Conservation (phyloP, 2,113 vertebrate species). For the Notothenia coriiceps region DNA sequence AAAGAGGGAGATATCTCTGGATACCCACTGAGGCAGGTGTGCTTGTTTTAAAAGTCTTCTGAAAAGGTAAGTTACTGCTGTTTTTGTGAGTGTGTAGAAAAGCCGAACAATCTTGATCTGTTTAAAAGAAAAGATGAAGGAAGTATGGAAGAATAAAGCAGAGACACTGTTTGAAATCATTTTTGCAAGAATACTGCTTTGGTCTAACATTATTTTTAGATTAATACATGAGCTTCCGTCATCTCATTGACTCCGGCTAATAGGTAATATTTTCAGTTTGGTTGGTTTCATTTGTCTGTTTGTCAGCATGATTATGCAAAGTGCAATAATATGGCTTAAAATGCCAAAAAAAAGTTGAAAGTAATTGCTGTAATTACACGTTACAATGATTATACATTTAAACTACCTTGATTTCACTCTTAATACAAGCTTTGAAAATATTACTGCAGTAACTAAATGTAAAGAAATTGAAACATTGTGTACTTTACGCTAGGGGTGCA, state of each 20-base stretch:
- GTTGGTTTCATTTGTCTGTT: too few relatives aligned
- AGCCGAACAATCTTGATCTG: background rate
- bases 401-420: background rate
- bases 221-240: background rate
- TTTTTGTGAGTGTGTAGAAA: background rate
- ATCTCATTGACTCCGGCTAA: background rate
- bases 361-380: too few relatives aligned
- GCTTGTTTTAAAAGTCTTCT: conserved; percentile 12
- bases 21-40: conserved; percentile 19
- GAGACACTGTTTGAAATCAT: conserved; percentile 19
- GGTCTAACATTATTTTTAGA: conserved; percentile 18
- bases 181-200: background rate
- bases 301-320: too few relatives aligned
- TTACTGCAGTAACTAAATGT: too few relatives aligned
- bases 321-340: too few relatives aligned
- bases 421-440: background rate
- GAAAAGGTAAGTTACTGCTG: conserved; percentile 53
- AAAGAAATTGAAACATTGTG: too few relatives aligned
- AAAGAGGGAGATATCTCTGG: conserved; percentile 8
- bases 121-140: conserved; percentile 33
- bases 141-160: background rate
- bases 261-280: too few relatives aligned
- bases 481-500: background rate
- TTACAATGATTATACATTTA: background rate
- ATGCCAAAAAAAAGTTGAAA: too few relatives aligned